Evolutionary conservation across 2,888 invertebrate species (phyloP).

Genomic region (Ectobius pallidus): DNA sequence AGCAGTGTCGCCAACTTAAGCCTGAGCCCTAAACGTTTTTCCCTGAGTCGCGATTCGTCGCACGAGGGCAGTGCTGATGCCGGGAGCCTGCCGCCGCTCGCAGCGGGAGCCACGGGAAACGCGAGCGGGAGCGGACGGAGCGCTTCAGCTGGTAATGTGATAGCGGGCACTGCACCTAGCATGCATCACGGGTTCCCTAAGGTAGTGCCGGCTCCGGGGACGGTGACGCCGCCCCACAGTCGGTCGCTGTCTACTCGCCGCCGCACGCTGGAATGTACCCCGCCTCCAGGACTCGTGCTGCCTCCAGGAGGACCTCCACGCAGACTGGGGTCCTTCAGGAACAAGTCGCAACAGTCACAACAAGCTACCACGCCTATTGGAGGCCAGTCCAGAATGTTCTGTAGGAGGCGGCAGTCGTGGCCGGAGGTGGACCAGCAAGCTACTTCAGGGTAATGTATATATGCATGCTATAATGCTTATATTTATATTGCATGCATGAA

Average conservation of each 20-base stretch:
- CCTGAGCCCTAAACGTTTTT: slow-evolving; percentile 75
- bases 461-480: too few species aligned
- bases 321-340: slow-evolving; percentile 60
- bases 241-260: slow-evolving; percentile 54
- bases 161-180: slow-evolving; percentile 45
- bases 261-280: slow-evolving; percentile 67
- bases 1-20: slow-evolving; percentile 84
- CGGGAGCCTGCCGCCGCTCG: slow-evolving; percentile 36
- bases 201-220: slow-evolving; percentile 70
- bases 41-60: slow-evolving; percentile 65
- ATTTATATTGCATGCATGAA: too few species aligned
- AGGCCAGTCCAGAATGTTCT: slow-evolving; percentile 74
- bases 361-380: slow-evolving; percentile 53
- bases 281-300: slow-evolving; percentile 52
- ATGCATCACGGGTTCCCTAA: slow-evolving; percentile 67
- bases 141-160: slow-evolving; percentile 52
- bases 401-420: slow-evolving; percentile 80
- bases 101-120: slow-evolving; percentile 59
- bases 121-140: slow-evolving; percentile 57
- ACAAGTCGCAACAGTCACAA: slow-evolving; percentile 48
- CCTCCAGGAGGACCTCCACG: slow-evolving; percentile 51
- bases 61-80: slow-evolving; percentile 42
- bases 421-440: slow-evolving; percentile 85
- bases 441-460: slow-evolving; percentile 75
- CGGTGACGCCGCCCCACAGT: slow-evolving; percentile 56